phyloP scores from a whole-genome alignment of 2,888 invertebrate species.

The Lycophotia porphyrea region DNA sequence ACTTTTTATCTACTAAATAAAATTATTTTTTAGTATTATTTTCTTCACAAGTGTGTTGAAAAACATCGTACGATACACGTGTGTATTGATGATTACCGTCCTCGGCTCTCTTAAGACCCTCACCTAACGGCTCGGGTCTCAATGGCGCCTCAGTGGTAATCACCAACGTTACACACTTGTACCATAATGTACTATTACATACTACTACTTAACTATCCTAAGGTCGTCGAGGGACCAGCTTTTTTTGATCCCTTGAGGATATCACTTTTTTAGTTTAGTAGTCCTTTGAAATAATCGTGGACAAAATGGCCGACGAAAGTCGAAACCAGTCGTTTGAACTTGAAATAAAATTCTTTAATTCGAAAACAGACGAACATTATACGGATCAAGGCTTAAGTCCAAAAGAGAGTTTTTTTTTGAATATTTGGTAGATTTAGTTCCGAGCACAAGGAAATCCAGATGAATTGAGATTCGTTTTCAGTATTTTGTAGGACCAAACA shows the following conservation, averaged over 20 bases:
- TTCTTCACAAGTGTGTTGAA: too few species aligned
- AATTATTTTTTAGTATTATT: too few species aligned
- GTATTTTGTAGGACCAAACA: background rate
- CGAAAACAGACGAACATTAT: slow-evolving; percentile 5
- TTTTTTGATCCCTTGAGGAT: background rate
- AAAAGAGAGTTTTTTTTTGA: background rate
- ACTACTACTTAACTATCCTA: background rate
- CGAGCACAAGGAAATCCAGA: background rate
- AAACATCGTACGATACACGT: too few species aligned
- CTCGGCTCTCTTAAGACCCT: too few species aligned
- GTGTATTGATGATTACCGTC: too few species aligned
- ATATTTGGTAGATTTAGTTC: slow-evolving; percentile 16
- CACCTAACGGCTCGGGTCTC: too few species aligned
- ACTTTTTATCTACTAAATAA: too few species aligned
- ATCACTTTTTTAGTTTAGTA: background rate
- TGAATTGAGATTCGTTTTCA: background rate
- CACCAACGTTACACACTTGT: too few species aligned
- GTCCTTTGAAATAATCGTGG: background rate
- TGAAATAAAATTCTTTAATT: background rate
- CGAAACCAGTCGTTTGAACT: background rate
- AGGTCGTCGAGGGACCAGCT: too few species aligned
- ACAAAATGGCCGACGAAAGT: background rate
- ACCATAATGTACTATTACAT: too few species aligned
- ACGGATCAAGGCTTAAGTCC: background rate
- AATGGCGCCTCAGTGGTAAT: too few species aligned